Evolutionary conservation across 2,888 invertebrate species (phyloP).

Genomic region (Ormyrus pomaceus): DNA sequence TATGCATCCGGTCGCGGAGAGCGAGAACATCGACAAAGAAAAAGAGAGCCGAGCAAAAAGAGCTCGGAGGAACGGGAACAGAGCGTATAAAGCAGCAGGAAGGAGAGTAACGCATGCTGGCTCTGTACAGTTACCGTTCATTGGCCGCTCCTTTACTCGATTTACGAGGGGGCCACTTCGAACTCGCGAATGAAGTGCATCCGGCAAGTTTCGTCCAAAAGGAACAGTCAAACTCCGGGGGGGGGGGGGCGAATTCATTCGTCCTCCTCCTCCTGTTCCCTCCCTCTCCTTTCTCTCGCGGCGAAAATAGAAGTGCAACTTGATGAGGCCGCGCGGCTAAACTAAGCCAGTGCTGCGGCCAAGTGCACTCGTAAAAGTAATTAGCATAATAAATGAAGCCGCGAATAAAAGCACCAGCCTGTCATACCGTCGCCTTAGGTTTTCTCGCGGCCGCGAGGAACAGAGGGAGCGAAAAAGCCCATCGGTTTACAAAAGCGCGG

Average conservation of each 20-base stretch:
- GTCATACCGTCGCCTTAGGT: too few species aligned
- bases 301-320: slow-evolving; percentile 53
- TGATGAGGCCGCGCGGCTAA: slow-evolving; percentile 24
- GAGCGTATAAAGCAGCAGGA: neutral
- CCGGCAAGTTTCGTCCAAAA: slow-evolving; percentile 31
- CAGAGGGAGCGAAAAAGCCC: neutral
- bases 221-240: slow-evolving; percentile 7
- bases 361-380: slow-evolving; percentile 64
- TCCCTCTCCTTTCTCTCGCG: slow-evolving; percentile 18
- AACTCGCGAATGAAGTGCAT: slow-evolving; percentile 39
- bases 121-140: slow-evolving; percentile 29
- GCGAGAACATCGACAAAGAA: neutral
- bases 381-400: slow-evolving; percentile 69
- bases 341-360: slow-evolving; percentile 31
- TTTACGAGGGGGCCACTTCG: slow-evolving; percentile 25
- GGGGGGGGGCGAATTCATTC: slow-evolving; percentile 20
- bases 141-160: slow-evolving; percentile 41
- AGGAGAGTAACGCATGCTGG: slow-evolving; percentile 33
- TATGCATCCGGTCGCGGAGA: slow-evolving; percentile 20
- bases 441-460: slow-evolving; percentile 7
- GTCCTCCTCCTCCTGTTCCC: neutral
- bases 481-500: too few species aligned
- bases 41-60: neutral
- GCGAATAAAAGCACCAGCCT: slow-evolving; percentile 60
- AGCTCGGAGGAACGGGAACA: neutral